Percentiles rank a stretch among this genome's conserved stretches.
Conservation (phyloP, 1,140 invertebrate genomes). For the Lethocerus indicus region DNA sequence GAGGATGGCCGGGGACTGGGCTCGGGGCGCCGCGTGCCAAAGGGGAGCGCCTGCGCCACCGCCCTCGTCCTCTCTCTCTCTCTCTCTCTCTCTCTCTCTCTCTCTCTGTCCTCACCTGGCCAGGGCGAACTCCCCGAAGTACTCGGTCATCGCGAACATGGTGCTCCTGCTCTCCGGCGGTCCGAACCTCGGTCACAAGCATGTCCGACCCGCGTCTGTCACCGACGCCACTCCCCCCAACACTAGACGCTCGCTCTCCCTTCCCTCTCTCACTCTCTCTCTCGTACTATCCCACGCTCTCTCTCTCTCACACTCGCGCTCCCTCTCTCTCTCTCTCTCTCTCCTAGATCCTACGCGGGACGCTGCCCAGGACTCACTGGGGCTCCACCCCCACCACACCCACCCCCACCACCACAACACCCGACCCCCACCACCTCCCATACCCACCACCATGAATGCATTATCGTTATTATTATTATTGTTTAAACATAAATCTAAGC, state of each 20-base stretch:
- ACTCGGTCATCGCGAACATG: slow-evolving; percentile 30
- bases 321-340: background rate
- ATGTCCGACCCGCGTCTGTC: background rate
- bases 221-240: slow-evolving; percentile 1
- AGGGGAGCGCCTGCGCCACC: too few relatives aligned
- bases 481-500: too few relatives aligned
- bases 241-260: background rate
- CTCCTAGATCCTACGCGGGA: background rate
- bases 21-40: too few relatives aligned
- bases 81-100: slow-evolving; percentile 3
- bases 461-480: too few relatives aligned
- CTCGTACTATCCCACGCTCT: background rate
- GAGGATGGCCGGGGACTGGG: too few relatives aligned
- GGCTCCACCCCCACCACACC: slow-evolving; percentile 6
- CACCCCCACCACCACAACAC: background rate
- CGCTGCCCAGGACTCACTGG: background rate
- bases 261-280: background rate
- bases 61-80: slow-evolving; percentile 2
- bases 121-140: slow-evolving; percentile 30
- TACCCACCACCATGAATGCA: background rate
- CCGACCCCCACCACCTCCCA: background rate
- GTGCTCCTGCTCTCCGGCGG: slow-evolving; percentile 7
- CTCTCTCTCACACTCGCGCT: slow-evolving; percentile 3
- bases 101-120: slow-evolving; percentile 22
- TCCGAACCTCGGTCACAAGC: slow-evolving; percentile 3